phyloP scores from a whole-genome alignment of 2,888 invertebrate genomes.

The Spisula solida region DNA sequence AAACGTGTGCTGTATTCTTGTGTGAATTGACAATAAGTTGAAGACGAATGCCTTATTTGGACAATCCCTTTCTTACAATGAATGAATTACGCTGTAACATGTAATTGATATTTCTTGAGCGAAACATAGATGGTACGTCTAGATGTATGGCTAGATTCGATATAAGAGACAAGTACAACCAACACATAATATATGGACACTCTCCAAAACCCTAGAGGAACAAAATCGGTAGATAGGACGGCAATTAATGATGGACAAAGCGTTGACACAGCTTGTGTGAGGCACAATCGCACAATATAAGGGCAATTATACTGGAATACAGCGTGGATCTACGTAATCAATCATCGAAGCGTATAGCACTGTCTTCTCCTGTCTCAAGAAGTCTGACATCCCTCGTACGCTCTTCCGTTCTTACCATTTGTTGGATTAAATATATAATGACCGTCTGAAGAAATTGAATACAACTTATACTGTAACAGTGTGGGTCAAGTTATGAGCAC shows the following conservation, averaged over 20 bases:
- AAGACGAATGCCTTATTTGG: neutral
- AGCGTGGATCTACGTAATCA: neutral
- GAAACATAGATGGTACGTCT: neutral
- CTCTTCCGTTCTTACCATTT: neutral
- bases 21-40: neutral
- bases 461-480: neutral
- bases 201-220: constrained; percentile 9
- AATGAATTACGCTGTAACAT: neutral
- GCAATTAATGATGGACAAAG: constrained; percentile 16
- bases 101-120: constrained; percentile 13
- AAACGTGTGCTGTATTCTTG: neutral
- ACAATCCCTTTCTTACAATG: neutral
- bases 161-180: neutral
- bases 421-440: neutral
- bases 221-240: constrained; percentile 1
- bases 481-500: neutral
- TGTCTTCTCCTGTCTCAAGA: neutral
- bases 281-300: neutral
- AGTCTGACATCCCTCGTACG: neutral
- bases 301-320: neutral
- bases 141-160: neutral
- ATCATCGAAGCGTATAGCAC: neutral
- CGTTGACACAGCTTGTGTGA: constrained; percentile 6
- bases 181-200: constrained; percentile 11
- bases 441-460: neutral